phyloP scores from a whole-genome alignment of 1,140 invertebrate genomes.

The Sesamia nonagrioides region DNA sequence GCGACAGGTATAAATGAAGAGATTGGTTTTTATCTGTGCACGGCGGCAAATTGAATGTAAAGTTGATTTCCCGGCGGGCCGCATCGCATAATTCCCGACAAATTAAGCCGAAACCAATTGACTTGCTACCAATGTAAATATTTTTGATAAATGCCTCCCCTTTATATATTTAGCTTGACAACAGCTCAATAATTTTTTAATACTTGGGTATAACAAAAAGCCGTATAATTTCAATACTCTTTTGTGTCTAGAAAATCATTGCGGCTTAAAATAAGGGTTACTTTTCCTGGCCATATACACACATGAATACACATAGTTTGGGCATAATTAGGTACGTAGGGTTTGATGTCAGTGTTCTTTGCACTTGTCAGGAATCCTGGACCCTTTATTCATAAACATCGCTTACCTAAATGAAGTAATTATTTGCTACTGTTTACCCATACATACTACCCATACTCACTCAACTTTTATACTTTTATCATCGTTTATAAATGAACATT shows the following conservation, averaged over 20 bases:
- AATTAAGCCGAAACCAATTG: constrained; percentile 84
- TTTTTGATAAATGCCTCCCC: constrained; percentile 78
- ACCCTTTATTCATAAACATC: too few species aligned
- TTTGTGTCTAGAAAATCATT: background rate
- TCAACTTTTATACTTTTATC: too few species aligned
- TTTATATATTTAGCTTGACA: constrained; percentile 61
- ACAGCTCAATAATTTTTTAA: constrained; percentile 44
- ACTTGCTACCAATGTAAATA: constrained; percentile 82
- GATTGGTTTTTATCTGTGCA: constrained; percentile 84
- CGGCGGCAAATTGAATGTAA: constrained; percentile 83
- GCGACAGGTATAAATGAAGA: constrained; percentile 82
- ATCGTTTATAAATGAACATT: too few species aligned
- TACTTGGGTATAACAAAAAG: constrained; percentile 19
- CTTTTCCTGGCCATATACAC: background rate
- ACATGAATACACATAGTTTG: too few species aligned
- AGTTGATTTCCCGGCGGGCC: constrained; percentile 84
- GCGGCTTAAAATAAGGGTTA: background rate
- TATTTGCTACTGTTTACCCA: too few species aligned
- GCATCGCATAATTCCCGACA: constrained; percentile 79
- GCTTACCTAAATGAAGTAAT: too few species aligned
- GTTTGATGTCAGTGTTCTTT: background rate
- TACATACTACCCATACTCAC: too few species aligned
- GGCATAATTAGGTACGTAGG: too few species aligned
- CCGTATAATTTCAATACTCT: constrained; percentile 20
- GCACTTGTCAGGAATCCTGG: background rate